Evolutionary conservation across 2,797 vertebrate genomes (phyloP).

Genomic region (Amblyopsis hoosieri): DNA sequence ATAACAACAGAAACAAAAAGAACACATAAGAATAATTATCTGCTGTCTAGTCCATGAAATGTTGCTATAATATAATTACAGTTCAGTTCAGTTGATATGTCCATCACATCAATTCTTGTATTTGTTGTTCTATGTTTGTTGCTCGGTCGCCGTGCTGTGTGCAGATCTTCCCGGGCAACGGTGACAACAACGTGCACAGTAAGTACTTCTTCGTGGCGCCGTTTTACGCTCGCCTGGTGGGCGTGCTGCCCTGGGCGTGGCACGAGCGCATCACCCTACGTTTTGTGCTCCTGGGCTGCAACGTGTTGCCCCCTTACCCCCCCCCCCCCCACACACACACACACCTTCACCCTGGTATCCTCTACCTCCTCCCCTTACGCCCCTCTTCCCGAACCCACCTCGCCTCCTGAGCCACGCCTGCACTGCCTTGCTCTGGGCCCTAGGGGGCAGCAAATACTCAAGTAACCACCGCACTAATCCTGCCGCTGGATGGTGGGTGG

Average conservation of each 20-base stretch:
- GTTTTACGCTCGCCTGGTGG: conserved; percentile 83
- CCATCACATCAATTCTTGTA: too few species aligned
- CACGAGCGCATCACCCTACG: conserved; percentile 93
- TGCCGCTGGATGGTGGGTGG: conserved; percentile 30
- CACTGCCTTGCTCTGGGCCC: conserved; percentile 72
- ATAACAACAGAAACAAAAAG: background rate
- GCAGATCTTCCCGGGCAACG: conserved; percentile 92
- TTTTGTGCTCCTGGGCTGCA: conserved; percentile 92
- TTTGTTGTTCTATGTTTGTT: background rate
- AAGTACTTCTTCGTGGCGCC: conserved; percentile 89
- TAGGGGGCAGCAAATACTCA: conserved; percentile 72
- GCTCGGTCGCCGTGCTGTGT: conserved; percentile 11
- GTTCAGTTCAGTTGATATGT: too few species aligned
- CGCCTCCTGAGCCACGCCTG: conserved; percentile 63
- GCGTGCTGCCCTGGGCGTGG: conserved; percentile 92
- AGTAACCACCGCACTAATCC: conserved; percentile 36
- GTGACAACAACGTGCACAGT: conserved; percentile 94
- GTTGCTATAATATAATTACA: too few species aligned
- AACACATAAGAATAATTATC: too few species aligned
- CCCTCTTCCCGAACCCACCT: conserved; percentile 6
- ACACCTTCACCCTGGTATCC: background rate
- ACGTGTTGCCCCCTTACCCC: conserved; percentile 64
- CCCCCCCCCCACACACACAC: too few species aligned
- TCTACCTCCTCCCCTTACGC: conserved; percentile 11
- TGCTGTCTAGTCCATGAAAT: too few species aligned